Evolutionary conservation across 2,797 vertebrate species (phyloP).

Genomic region (Poliocrania exsul): DNA sequence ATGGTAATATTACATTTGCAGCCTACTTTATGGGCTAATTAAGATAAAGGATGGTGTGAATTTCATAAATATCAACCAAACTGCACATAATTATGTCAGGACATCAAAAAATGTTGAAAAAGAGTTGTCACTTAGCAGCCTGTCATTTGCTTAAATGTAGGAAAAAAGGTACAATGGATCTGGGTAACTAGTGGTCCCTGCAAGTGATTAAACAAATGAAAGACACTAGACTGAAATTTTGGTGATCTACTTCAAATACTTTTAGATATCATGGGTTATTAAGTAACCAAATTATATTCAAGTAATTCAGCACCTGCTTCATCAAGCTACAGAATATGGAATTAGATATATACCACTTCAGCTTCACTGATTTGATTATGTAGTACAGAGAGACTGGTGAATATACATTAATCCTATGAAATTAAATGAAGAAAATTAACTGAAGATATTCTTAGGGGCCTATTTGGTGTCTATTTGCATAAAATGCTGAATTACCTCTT

Average conservation of each 20-base stretch:
- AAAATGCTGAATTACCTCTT: slow-evolving; percentile 70
- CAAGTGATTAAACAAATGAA: neutral
- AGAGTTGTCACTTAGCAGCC: neutral
- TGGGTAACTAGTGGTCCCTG: neutral
- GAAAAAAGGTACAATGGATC: neutral
- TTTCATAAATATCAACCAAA: neutral
- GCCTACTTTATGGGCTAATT: neutral
- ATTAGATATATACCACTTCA: slow-evolving; percentile 74
- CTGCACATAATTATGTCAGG: neutral
- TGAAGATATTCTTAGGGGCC: slow-evolving; percentile 64
- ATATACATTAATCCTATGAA: slow-evolving; percentile 77
- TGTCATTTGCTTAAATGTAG: neutral
- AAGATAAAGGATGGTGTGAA: neutral
- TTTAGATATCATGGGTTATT: slow-evolving; percentile 54
- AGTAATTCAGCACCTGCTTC: slow-evolving; percentile 79
- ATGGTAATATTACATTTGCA: neutral
- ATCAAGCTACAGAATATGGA: slow-evolving; percentile 76
- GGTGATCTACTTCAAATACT: slow-evolving; percentile 16
- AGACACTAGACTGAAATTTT: neutral
- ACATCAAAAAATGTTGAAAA: neutral
- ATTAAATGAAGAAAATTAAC: slow-evolving; percentile 79
- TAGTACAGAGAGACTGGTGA: slow-evolving; percentile 65
- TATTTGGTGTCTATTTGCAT: slow-evolving; percentile 72
- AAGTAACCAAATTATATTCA: slow-evolving; percentile 73
- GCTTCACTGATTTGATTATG: slow-evolving; percentile 76